These are phyloP conservation scores for Whitmania pigra DNA, from an alignment of 1,140 invertebrate species.

Conservation along the genomic window DNA sequence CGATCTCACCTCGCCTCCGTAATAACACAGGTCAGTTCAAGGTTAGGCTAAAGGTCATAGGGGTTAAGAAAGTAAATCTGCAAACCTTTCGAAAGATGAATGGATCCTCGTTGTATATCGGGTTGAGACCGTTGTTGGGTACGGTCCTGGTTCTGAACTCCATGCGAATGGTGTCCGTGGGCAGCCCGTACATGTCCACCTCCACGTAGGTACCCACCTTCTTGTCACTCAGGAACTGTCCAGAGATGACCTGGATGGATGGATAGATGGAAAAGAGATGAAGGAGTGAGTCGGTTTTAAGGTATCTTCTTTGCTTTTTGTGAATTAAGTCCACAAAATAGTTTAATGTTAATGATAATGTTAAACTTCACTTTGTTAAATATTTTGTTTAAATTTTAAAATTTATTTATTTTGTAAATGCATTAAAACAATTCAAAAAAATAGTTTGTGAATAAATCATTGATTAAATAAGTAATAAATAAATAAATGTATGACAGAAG, in stretches of 20 bases:
- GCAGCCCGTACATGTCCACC: slow-evolving; percentile 98
- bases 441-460: too few relatives aligned
- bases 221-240: slow-evolving; percentile 97
- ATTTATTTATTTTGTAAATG: too few relatives aligned
- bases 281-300: not conserved
- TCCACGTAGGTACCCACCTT: slow-evolving; percentile 98
- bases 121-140: slow-evolving; percentile 80
- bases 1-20: too few relatives aligned
- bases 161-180: slow-evolving; percentile 94
- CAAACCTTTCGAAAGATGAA: slow-evolving; percentile 89
- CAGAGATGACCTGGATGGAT: slow-evolving; percentile 74
- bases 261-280: not conserved
- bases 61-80: slow-evolving; percentile 15
- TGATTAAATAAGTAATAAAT: too few relatives aligned
- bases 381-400: too few relatives aligned
- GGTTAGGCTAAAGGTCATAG: not conserved
- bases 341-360: too few relatives aligned
- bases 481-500: not conserved
- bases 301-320: too few relatives aligned
- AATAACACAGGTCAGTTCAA: too few relatives aligned
- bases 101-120: slow-evolving; percentile 91
- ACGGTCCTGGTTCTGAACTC: slow-evolving; percentile 95
- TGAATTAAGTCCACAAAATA: too few relatives aligned
- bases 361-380: too few relatives aligned
- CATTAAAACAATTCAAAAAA: too few relatives aligned